Conservation (phyloP, 2,797 vertebrate species). For the Amphiprion clarkii region DNA sequence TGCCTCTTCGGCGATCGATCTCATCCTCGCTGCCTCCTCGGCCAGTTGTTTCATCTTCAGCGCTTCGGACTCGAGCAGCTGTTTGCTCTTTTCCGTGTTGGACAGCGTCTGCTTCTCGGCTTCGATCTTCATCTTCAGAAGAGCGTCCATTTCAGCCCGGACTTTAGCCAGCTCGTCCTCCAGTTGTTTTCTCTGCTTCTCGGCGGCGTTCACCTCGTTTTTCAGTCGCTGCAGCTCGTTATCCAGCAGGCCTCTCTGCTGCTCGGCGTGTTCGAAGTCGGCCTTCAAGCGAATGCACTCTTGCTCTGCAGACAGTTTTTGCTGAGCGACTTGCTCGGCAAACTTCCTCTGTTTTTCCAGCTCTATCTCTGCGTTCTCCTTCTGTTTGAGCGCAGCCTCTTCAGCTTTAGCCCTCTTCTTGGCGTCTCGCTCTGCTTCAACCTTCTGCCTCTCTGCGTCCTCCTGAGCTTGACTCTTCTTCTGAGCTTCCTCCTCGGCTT, state of each 20-base stretch:
- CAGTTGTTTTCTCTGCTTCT: slow-evolving; percentile 89
- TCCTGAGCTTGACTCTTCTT: slow-evolving; percentile 93
- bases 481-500: slow-evolving; percentile 95
- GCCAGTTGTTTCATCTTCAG: slow-evolving; percentile 93
- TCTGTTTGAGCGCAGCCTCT: slow-evolving; percentile 92
- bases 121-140: slow-evolving; percentile 89
- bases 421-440: slow-evolving; percentile 92
- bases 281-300: slow-evolving; percentile 93
- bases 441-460: slow-evolving; percentile 96
- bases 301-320: slow-evolving; percentile 92
- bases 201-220: slow-evolving; percentile 87
- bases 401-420: slow-evolving; percentile 92
- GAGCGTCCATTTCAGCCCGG: slow-evolving; percentile 92
- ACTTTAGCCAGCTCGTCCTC: slow-evolving; percentile 94
- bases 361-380: slow-evolving; percentile 93
- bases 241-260: slow-evolving; percentile 93
- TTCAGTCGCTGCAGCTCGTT: slow-evolving; percentile 93
- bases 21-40: slow-evolving; percentile 91
- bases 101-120: slow-evolving; percentile 92
- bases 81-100: slow-evolving; percentile 93
- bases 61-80: slow-evolving; percentile 92
- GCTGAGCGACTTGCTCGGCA: slow-evolving; percentile 92
- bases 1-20: slow-evolving; percentile 92
- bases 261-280: slow-evolving; percentile 92
- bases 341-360: slow-evolving; percentile 92